Conservation (phyloP, 2,888 invertebrate species). For the Baronia brevicornis region DNA sequence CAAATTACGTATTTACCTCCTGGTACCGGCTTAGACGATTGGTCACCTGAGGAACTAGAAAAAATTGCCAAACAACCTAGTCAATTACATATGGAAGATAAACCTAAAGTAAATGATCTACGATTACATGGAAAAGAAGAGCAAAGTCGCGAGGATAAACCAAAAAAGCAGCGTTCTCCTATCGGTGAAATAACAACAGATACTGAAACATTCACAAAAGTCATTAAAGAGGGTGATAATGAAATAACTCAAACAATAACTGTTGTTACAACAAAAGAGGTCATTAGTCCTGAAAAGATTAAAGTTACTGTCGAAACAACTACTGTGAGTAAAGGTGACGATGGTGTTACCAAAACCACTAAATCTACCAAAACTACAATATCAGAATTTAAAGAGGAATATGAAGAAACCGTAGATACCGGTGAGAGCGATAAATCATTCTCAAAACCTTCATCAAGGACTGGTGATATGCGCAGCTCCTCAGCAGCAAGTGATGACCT, state of each 20-base stretch:
- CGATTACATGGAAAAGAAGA: constrained; percentile 33
- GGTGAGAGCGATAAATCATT: constrained; percentile 68
- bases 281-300: constrained; percentile 65
- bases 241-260: constrained; percentile 67
- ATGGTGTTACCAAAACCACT: constrained; percentile 65
- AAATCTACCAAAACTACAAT: constrained; percentile 71
- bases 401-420: constrained; percentile 60
- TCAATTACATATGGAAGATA: no score
- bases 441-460: constrained; percentile 66
- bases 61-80: constrained; percentile 55
- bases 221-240: constrained; percentile 57
- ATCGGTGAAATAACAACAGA: constrained; percentile 66
- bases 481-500: constrained; percentile 80
- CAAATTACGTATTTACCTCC: constrained; percentile 67
- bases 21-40: constrained; percentile 62
- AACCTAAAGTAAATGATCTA: constrained; percentile 32
- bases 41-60: constrained; percentile 61
- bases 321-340: constrained; percentile 60
- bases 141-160: constrained; percentile 33
- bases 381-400: constrained; percentile 67
- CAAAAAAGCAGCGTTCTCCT: constrained; percentile 58
- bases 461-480: constrained; percentile 72
- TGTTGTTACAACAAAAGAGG: constrained; percentile 66
- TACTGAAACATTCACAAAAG: constrained; percentile 62
- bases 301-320: constrained; percentile 67